phyloP scores from a whole-genome alignment of 35 echinoderm and acorn worm genomes.

The Ophioderma brevispina region DNA sequence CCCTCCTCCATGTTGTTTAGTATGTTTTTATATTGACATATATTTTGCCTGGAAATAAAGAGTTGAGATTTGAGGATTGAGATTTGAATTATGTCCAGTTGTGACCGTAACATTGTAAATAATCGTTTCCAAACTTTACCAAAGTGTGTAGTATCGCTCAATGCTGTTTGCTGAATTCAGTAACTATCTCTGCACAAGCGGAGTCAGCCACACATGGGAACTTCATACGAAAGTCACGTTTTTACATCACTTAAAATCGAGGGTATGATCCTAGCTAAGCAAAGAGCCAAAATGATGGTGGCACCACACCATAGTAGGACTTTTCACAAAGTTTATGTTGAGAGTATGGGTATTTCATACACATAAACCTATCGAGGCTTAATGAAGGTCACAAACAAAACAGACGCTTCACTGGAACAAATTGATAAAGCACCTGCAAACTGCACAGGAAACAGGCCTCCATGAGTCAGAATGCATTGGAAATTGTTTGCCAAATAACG shows the following conservation, averaged over 20 bases:
- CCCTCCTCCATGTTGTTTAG: too few species aligned
- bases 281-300: constrained; percentile 54
- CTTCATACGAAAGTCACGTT: constrained; percentile 26
- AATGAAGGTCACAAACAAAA: constrained; percentile 69
- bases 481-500: constrained; percentile 50
- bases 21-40: too few species aligned
- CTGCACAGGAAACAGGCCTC: constrained; percentile 33
- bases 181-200: constrained; percentile 30
- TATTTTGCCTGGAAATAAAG: too few species aligned
- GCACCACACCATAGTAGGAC: not conserved
- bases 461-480: constrained; percentile 43
- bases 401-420: constrained; percentile 63
- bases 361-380: constrained; percentile 67
- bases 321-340: constrained; percentile 46
- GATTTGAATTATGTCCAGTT: constrained; percentile 16
- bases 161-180: not conserved
- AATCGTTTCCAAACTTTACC: constrained; percentile 1
- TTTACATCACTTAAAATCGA: constrained; percentile 10
- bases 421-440: constrained; percentile 50
- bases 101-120: not conserved
- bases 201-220: constrained; percentile 49
- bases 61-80: too few species aligned
- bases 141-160: not conserved
- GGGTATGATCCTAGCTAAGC: constrained; percentile 40
- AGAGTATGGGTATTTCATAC: constrained; percentile 69